Evolutionary conservation across 2,888 invertebrate genomes (phyloP), one percentile per base, ranked within the genome.

Genomic region (Ganaspis brasiliensis): DNA sequence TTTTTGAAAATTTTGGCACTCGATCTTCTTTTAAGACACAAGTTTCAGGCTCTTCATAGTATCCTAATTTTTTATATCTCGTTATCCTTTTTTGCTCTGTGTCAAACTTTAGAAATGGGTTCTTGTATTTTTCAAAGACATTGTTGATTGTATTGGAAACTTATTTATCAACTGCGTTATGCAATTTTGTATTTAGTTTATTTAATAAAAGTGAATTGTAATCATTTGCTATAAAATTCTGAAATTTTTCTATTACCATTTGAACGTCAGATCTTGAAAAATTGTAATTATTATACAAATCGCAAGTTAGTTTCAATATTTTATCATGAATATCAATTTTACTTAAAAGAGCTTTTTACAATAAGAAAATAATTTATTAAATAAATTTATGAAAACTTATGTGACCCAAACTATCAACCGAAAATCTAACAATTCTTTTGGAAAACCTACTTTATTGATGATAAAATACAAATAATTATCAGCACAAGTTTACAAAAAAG

Each of bases 261-360:
- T 63, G 63, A 35, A 67, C 37, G 45, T 76, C 40, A 1, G 10
- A 35, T 57, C 57, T 12, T n/a, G 56, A 56, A 67, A 73, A 56
- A 24, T 19, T 73, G 12, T 55, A 37, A n/a, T 76, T 63, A 1
- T 56, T 45, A 52, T 76, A 76, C 49, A 76, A 40, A 2, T 61
- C 24, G 26, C 61, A 55, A 1, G 72, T 76, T 5, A 76, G 4
- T 56, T 76, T 24, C 12, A 73, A 24, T 19, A 76, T 49, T 31
- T 73, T 26, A 16, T 55, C 9, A 14, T 73, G 1, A 12, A 76
- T 16, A 73, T 73, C 67, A 63, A 73, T 76, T 56, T 71, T 61
- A 1, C 3, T 19, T 73, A 14, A 40, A 35, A 55, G 5, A 49
- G n/a, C 49, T 14, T 14, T 5, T 52, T 63, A 63, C 12, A 24